Conservation (phyloP, 2,888 invertebrate species). For the Nomada flava region DNA sequence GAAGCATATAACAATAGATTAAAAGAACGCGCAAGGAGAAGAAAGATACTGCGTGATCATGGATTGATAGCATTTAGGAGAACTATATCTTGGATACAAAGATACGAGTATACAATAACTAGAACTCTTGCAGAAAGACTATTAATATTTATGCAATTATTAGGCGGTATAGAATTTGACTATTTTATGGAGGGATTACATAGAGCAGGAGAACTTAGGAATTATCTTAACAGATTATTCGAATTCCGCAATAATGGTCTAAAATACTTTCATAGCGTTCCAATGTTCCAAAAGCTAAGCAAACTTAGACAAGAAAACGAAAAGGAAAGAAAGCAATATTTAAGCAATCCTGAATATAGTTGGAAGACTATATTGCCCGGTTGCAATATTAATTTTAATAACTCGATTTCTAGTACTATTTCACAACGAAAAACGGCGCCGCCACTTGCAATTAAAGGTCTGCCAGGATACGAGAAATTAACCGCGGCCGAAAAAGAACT, state of each 20-base stretch:
- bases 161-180: slow-evolving; percentile 90
- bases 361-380: slow-evolving; percentile 75
- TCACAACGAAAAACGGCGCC: slow-evolving; percentile 81
- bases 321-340: slow-evolving; percentile 84
- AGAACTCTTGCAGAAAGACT: slow-evolving; percentile 86
- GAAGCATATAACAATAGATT: slow-evolving; percentile 92
- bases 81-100: slow-evolving; percentile 88
- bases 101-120: slow-evolving; percentile 89
- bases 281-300: slow-evolving; percentile 88
- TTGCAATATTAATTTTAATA: slow-evolving; percentile 54
- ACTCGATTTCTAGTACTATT: slow-evolving; percentile 63
- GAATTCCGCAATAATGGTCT: slow-evolving; percentile 91
- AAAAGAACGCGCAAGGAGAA: slow-evolving; percentile 90
- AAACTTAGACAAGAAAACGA: slow-evolving; percentile 86
- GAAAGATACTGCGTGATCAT: slow-evolving; percentile 90
- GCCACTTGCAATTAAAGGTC: slow-evolving; percentile 88
- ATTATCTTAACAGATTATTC: slow-evolving; percentile 86
- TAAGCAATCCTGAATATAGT: slow-evolving; percentile 79
- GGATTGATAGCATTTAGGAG: slow-evolving; percentile 92
- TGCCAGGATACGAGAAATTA: slow-evolving; percentile 92
- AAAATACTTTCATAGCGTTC: slow-evolving; percentile 87
- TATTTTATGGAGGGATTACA: slow-evolving; percentile 91
- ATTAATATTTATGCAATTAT: slow-evolving; percentile 91
- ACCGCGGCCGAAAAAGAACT: slow-evolving; percentile 89
- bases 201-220: slow-evolving; percentile 89